Conservation (phyloP, 1,140 invertebrate species). For the Ceratina calcarata region DNA sequence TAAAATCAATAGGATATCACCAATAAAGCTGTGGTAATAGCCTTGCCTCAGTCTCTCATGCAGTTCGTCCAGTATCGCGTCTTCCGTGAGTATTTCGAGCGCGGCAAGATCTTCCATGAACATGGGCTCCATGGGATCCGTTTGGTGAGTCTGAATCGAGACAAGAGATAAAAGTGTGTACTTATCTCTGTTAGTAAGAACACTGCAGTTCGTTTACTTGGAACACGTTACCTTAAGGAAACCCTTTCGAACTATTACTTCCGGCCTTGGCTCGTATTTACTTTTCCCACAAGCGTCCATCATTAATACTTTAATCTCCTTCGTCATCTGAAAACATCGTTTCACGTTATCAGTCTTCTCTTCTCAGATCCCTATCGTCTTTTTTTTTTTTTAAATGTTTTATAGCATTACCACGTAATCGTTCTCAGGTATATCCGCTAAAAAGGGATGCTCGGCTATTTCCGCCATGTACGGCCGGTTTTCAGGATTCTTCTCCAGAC, state of each 20-base stretch:
- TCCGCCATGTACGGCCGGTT: conserved; percentile 92
- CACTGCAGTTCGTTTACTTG: background rate
- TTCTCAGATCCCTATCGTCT: background rate
- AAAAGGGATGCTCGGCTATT: conserved; percentile 93
- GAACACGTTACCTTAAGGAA: conserved; percentile 79
- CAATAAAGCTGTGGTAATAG: conserved; percentile 92
- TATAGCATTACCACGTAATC: conserved; percentile 85
- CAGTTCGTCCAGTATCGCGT: conserved; percentile 88
- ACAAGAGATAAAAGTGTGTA: background rate
- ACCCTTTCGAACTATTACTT: conserved; percentile 86
- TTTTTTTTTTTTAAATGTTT: background rate
- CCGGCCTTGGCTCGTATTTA: conserved; percentile 77
- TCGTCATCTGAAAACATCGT: conserved; percentile 75
- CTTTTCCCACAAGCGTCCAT: conserved; percentile 76
- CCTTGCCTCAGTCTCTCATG: conserved; percentile 86
- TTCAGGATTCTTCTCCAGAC: conserved; percentile 94
- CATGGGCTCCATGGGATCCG: conserved; percentile 84
- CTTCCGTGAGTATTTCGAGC: conserved; percentile 89
- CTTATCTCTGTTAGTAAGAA: background rate
- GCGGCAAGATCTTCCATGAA: conserved; percentile 92
- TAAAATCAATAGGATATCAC: conserved; percentile 92
- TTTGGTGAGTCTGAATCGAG: conserved; percentile 58
- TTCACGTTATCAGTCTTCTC: background rate
- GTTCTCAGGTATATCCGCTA: conserved; percentile 87
- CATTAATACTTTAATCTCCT: conserved; percentile 84